A percentile compares a stretch with the other conserved stretches of the same genome.
Evolutionary conservation across 1,140 invertebrate genomes (phyloP).

Genomic region (Ostrea edulis): DNA sequence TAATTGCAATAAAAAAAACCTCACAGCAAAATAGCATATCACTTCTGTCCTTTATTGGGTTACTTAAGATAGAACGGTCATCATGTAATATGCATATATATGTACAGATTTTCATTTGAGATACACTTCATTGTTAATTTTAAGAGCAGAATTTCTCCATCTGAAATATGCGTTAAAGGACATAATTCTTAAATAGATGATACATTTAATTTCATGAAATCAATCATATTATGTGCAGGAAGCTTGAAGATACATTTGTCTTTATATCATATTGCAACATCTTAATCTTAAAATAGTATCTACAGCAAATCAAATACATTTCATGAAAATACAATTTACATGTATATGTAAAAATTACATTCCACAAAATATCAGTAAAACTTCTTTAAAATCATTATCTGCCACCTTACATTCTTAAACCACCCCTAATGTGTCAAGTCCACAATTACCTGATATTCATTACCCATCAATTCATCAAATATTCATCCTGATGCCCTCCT

Average conservation of each 20-base stretch:
- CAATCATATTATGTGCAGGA: conserved; percentile 18
- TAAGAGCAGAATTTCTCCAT: background rate
- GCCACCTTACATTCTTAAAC: background rate
- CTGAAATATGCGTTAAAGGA: conserved; percentile 8
- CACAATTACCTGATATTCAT: background rate
- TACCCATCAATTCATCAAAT: conserved; percentile 7
- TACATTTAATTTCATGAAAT: background rate
- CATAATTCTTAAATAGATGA: background rate
- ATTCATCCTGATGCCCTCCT: background rate
- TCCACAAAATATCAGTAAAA: conserved; percentile 27
- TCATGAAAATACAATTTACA: background rate
- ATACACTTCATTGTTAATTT: background rate
- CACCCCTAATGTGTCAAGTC: background rate
- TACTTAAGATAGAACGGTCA: background rate
- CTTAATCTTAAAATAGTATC: conserved; percentile 22
- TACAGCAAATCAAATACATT: background rate
- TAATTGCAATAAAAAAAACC: too few species aligned
- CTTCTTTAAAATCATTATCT: background rate
- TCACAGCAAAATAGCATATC: background rate
- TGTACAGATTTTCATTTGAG: background rate
- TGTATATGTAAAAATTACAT: conserved; percentile 22
- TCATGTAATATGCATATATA: conserved; percentile 21
- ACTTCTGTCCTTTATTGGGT: conserved; percentile 12
- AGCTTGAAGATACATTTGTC: conserved; percentile 8
- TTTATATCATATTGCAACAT: conserved; percentile 14